phyloP scores from a whole-genome alignment of 1,140 invertebrate genomes.

The Akabosia matsudoensis region DNA sequence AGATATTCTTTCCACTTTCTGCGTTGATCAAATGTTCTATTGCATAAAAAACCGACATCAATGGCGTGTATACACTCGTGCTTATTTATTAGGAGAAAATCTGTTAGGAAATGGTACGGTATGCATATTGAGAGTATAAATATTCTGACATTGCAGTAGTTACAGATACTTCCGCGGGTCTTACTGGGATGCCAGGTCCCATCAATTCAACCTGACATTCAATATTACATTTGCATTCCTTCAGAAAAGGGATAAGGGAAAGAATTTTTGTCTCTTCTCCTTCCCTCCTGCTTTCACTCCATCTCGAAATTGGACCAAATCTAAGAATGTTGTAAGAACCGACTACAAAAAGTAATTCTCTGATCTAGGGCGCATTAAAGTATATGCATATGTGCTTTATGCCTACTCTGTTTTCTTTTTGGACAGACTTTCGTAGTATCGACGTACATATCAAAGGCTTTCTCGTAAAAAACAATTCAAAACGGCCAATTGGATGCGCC shows the following conservation, averaged over 20 bases:
- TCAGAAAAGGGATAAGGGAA: not conserved
- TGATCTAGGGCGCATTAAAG: not conserved
- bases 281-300: not conserved
- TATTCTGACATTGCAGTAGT: not conserved
- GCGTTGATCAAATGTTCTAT: no score
- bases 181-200: constrained; percentile 20
- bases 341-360: not conserved
- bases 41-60: not conserved
- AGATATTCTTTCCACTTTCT: constrained; percentile 1
- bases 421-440: not conserved
- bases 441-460: not conserved
- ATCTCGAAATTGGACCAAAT: not conserved
- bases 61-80: not conserved
- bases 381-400: not conserved
- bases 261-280: no score
- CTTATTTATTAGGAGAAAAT: no score
- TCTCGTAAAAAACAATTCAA: not conserved
- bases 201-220: constrained; percentile 40
- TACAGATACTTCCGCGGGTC: not conserved
- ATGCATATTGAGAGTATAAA: no score
- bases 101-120: no score
- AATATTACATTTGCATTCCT: constrained; percentile 35
- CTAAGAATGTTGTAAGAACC: not conserved
- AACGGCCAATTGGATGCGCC: no score
- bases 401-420: not conserved